These are phyloP conservation scores for Solen grandis DNA, from an alignment of 1,140 invertebrate species.

Conservation along the genomic window DNA sequence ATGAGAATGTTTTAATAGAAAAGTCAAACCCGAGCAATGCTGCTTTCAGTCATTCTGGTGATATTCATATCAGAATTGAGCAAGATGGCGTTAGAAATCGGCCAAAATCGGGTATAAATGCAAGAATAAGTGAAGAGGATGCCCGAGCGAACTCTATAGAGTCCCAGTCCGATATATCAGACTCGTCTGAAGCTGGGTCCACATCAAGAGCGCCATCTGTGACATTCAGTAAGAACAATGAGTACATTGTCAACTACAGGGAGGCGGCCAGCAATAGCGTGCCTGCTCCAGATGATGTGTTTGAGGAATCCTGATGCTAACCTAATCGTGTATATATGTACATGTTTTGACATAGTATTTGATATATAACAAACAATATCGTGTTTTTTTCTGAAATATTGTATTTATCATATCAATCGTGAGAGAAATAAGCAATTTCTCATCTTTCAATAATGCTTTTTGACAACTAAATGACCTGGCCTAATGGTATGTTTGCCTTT, in stretches of 20 bases:
- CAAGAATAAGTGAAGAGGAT: conserved; percentile 47
- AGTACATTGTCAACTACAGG: conserved; percentile 29
- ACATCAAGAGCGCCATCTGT: conserved; percentile 26
- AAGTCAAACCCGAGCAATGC: not conserved
- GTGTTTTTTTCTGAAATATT: too few species aligned
- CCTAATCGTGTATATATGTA: too few species aligned
- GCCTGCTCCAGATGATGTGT: conserved; percentile 40
- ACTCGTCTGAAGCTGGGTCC: conserved; percentile 29
- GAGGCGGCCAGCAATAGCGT: conserved; percentile 49
- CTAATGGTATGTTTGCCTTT: too few species aligned
- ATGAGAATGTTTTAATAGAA: not conserved
- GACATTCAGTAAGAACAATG: conserved; percentile 43
- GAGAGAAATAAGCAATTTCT: too few species aligned
- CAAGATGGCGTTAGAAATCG: conserved; percentile 4
- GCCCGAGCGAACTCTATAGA: conserved; percentile 54
- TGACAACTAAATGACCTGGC: too few species aligned
- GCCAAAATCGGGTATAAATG: conserved; percentile 19
- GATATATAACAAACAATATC: too few species aligned
- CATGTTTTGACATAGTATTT: too few species aligned
- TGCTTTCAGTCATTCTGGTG: not conserved
- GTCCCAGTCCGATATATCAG: conserved; percentile 40
- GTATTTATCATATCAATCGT: too few species aligned
- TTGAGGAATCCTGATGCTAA: conserved; percentile 40
- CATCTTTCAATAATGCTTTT: too few species aligned
- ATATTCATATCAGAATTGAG: not conserved